Base-by-base conservation (phyloP, 2,888 invertebrate genomes). In the Rhagium mordax region DNA sequence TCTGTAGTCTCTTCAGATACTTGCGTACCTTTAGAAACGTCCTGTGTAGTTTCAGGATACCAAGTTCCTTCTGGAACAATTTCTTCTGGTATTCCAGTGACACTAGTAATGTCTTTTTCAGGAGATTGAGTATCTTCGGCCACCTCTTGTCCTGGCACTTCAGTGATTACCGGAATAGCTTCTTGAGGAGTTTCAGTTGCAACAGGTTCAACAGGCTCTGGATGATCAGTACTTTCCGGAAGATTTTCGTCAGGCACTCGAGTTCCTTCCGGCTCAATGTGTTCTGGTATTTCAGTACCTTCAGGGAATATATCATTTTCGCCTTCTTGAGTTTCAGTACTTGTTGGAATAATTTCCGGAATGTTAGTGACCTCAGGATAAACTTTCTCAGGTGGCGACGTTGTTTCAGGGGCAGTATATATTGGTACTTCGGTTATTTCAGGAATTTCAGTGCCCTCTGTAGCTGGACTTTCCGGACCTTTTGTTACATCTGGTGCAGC, bases 381-480 rank as follows among this genome's bases (percentile, higher is more conserved):
- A 24, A 24, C 6, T 24, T 24, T 24, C 3, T 24, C 41, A 41
- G 70, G 49, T 20, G 51, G 15, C 60, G 71, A 59, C 15, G 74
- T 68, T 47, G n/a, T 15, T 21, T 29, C 65, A 21, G 61, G 21
- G 8, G 53, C 20, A 21, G 15, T 8, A 21, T 29, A 16, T 15
- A 6, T 33, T 29, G 65, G 65, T 8, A 10, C 47, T 1, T 24
- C 18, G 18, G 29, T 29, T n/a, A 55, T 74, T 72, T 75, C 77
- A 70, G 79, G 75, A 6, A 16, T 18, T 10, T 59, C 59, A 24
- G 55, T 55, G 3, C 20, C 15, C 10, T 59, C 59, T 18, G 59
- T 29, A 10, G n/a, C 41, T n/a, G n/a, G 10, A 3, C n/a, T 4
- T 10, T 41, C 13, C 4, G 41, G 15, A 4, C n/a, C 41, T 41